A percentile compares a stretch with the other conserved stretches of the same genome.
Conservation (phyloP, 92 coral and sea anemone species). For the Bergia puertoricense region DNA sequence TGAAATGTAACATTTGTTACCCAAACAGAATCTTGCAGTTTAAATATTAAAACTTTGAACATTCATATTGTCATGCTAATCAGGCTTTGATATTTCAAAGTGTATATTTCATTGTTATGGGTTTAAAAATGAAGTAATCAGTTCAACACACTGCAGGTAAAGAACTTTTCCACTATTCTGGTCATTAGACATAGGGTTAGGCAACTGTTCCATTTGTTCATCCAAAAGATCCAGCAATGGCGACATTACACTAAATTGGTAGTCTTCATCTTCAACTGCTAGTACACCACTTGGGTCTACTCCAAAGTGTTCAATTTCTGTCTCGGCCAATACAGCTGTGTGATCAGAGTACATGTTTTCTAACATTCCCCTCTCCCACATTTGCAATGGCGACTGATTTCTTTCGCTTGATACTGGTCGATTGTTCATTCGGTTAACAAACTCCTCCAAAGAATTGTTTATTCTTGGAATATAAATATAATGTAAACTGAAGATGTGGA, state of each 20-base stretch:
- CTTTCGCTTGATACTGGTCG: constrained; percentile 83
- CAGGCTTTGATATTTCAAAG: no score
- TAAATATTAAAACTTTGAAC: no score
- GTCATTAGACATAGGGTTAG: constrained; percentile 69
- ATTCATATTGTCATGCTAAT: no score
- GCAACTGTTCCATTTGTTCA: constrained; percentile 54
- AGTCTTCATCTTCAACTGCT: constrained; percentile 65
- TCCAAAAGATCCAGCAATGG: constrained; percentile 56
- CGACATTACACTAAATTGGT: constrained; percentile 61
- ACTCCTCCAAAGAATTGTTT: constrained; percentile 44
- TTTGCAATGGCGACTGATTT: constrained; percentile 76
- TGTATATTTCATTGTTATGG: no score
- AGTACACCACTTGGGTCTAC: constrained; percentile 67
- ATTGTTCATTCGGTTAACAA: constrained; percentile 76
- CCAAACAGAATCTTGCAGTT: no score
- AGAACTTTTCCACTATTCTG: constrained; percentile 55
- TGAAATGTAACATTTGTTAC: no score
- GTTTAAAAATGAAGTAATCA: constrained; percentile 6
- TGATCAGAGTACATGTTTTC: constrained; percentile 78
- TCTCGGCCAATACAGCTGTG: constrained; percentile 57
- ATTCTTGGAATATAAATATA: constrained; percentile 56
- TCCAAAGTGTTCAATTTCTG: constrained; percentile 67
- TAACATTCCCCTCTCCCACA: constrained; percentile 79
- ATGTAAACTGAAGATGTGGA: constrained; percentile 48
- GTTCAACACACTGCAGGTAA: constrained; percentile 55